Percentiles rank a stretch among this genome's conserved stretches.
phyloP scores from a whole-genome alignment of 2,113 vertebrate genomes.

The Nematolebias whitei region DNA sequence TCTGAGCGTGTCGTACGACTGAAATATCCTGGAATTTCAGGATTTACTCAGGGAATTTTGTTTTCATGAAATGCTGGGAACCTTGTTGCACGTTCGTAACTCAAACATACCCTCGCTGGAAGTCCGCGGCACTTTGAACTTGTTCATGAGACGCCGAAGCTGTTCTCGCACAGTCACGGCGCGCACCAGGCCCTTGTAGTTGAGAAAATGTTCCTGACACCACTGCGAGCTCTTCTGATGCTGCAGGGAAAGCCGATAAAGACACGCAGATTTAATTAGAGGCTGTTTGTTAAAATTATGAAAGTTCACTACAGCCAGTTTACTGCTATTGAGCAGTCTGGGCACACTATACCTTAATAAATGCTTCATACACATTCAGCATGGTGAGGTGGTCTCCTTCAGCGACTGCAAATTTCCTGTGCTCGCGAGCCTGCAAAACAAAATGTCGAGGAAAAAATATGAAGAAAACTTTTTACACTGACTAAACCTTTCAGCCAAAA shows the following conservation, averaged over 20 bases:
- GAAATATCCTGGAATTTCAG: too few relatives aligned
- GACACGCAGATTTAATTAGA: background rate
- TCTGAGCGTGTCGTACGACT: too few relatives aligned
- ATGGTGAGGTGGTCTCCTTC: slow-evolving; percentile 98
- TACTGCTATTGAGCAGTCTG: background rate
- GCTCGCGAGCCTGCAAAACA: slow-evolving; percentile 84
- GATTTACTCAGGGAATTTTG: too few relatives aligned
- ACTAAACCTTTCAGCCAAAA: slow-evolving; percentile 26
- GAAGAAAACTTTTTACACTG: slow-evolving; percentile 20
- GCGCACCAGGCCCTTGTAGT: slow-evolving; percentile 95
- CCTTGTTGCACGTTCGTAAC: too few relatives aligned
- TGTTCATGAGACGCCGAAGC: slow-evolving; percentile 92
- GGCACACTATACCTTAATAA: slow-evolving; percentile 88
- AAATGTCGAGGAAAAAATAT: too few relatives aligned
- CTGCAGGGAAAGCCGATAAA: slow-evolving; percentile 66
- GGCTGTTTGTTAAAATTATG: background rate
- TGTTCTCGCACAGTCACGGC: slow-evolving; percentile 93
- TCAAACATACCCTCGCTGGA: slow-evolving; percentile 90
- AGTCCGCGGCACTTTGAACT: slow-evolving; percentile 94
- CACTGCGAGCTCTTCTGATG: slow-evolving; percentile 97
- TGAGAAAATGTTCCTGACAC: slow-evolving; percentile 97
- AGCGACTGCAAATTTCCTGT: slow-evolving; percentile 96
- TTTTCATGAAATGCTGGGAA: too few relatives aligned
- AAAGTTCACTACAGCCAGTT: background rate
- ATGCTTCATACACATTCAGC: slow-evolving; percentile 97